Percentiles rank a stretch among this genome's conserved stretches.
phyloP scores from a whole-genome alignment of 2,797 vertebrate genomes.

The Neoniphon sammara region DNA sequence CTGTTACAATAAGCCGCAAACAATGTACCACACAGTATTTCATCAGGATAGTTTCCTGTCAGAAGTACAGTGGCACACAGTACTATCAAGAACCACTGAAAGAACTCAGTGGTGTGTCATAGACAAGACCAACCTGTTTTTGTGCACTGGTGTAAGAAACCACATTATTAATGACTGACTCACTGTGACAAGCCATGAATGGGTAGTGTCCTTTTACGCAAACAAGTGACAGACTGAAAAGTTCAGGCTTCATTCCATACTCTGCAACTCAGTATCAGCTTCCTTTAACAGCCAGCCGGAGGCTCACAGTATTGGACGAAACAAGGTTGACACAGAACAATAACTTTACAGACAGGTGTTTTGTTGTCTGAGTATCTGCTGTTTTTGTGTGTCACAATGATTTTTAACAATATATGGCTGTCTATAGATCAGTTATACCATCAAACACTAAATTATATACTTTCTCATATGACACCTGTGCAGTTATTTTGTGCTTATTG shows the following conservation, averaged over 20 bases:
- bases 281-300: constrained; percentile 23
- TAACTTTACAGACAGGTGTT: constrained; percentile 12
- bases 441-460: background rate
- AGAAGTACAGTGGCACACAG: background rate
- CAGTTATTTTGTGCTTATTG: background rate
- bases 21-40: background rate
- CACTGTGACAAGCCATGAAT: constrained; percentile 73
- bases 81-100: constrained; percentile 45
- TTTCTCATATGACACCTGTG: background rate
- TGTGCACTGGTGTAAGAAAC: constrained; percentile 76
- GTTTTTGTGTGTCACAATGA: constrained; percentile 26
- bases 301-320: constrained; percentile 23
- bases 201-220: constrained; percentile 66
- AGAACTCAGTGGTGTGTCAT: constrained; percentile 53
- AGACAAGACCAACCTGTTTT: constrained; percentile 87
- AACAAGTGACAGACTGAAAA: constrained; percentile 65
- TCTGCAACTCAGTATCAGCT: constrained; percentile 50
- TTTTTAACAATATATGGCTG: constrained; percentile 1
- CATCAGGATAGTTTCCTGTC: constrained; percentile 6
- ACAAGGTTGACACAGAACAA: constrained; percentile 32
- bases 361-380: constrained; percentile 2
- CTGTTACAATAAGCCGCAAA: background rate
- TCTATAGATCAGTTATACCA: background rate
- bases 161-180: constrained; percentile 81
- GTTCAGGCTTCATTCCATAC: constrained; percentile 54